Conservation (phyloP, 2,113 vertebrate genomes). For the Nesogale talazaci region DNA sequence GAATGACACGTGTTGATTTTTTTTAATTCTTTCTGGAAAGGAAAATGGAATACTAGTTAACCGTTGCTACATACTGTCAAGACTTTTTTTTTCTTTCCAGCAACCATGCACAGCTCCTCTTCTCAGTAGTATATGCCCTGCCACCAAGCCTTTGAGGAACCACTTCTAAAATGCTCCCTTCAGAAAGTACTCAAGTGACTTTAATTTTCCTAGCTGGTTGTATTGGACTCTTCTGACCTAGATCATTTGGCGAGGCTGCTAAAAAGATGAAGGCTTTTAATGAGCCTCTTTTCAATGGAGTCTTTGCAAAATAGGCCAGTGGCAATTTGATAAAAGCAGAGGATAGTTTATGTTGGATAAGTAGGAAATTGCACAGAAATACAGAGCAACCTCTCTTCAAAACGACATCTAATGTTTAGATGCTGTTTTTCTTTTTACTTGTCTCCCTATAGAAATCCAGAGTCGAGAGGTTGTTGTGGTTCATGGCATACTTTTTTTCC, state of each 20-base stretch:
- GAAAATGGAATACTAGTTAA: background rate
- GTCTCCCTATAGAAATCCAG: background rate
- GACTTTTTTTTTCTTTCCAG: background rate
- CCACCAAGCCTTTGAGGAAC: background rate
- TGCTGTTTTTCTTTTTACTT: background rate
- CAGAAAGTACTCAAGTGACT: background rate
- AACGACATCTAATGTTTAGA: conserved; percentile 37
- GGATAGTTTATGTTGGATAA: conserved; percentile 48
- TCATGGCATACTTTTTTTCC: no score
- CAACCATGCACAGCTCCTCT: background rate
- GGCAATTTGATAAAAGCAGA: conserved; percentile 66
- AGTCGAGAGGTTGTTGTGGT: background rate
- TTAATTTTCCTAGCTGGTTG: conserved; percentile 31
- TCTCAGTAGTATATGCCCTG: background rate
- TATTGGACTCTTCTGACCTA: conserved; percentile 53
- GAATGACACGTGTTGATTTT: background rate
- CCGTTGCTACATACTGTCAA: background rate
- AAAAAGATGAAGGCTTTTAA: conserved; percentile 69
- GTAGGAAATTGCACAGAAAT: conserved; percentile 60
- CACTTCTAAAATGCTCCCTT: background rate
- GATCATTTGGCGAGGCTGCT: conserved; percentile 48
- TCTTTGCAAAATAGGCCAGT: conserved; percentile 73
- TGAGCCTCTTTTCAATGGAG: conserved; percentile 62
- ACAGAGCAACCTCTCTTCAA: conserved; percentile 42
- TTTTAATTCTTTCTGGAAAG: background rate